Conservation (phyloP, 2,888 invertebrate species). For the Tiliacea aurago region DNA sequence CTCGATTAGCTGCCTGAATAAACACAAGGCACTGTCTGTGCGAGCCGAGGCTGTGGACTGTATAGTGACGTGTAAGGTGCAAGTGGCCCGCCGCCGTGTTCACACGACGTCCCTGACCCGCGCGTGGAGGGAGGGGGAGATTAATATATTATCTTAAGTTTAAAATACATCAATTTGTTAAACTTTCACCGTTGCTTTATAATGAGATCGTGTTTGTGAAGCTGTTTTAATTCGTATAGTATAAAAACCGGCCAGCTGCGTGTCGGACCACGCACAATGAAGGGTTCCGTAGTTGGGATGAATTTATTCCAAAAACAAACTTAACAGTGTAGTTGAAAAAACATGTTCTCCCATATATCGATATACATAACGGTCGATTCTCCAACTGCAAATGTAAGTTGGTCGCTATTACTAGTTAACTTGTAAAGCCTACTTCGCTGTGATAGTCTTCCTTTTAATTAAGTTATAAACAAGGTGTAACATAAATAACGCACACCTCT, state of each 20-base stretch:
- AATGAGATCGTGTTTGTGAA: slow-evolving; percentile 64
- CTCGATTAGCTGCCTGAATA: slow-evolving; percentile 68
- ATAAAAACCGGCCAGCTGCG: slow-evolving; percentile 1
- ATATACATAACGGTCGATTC: no score
- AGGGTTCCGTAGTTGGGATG: no score
- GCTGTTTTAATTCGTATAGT: slow-evolving; percentile 65
- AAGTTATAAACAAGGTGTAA: no score
- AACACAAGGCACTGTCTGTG: slow-evolving; percentile 47
- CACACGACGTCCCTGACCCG: slow-evolving; percentile 71
- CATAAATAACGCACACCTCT: no score
- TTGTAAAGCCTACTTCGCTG: no score
- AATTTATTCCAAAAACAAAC: no score
- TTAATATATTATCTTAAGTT: slow-evolving; percentile 47
- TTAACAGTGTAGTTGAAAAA: no score
- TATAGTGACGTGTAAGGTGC: background rate
- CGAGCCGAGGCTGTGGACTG: background rate
- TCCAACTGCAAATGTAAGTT: no score
- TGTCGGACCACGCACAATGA: no score
- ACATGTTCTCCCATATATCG: no score
- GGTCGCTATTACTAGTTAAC: no score
- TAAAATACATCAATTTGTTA: slow-evolving; percentile 63
- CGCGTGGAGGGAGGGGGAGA: background rate
- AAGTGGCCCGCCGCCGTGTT: slow-evolving; percentile 39
- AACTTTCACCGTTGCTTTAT: slow-evolving; percentile 57
- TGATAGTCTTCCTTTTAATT: no score